Percentiles rank a stretch among this genome's conserved stretches.
These are phyloP conservation scores for Apamea monoglypha DNA, from an alignment of 2,888 invertebrate species.

Conservation along the genomic window DNA sequence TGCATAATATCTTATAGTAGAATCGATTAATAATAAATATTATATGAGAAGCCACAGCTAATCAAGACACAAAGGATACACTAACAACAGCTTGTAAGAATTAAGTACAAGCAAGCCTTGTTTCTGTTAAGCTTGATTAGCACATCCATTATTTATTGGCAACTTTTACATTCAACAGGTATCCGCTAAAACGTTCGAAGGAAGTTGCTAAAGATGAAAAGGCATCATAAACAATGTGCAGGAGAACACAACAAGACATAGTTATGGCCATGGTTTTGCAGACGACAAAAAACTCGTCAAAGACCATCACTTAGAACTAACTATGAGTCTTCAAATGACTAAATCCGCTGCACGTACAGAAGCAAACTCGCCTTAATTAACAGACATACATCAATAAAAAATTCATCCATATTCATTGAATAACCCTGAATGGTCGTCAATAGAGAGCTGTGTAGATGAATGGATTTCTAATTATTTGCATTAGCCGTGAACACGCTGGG, in stretches of 20 bases:
- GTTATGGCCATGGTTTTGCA: slow-evolving; percentile 5
- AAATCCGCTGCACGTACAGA: slow-evolving; percentile 44
- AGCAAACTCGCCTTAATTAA: slow-evolving; percentile 49
- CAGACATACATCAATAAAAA: slow-evolving; percentile 57
- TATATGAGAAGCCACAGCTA: slow-evolving; percentile 30
- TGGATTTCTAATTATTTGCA: slow-evolving; percentile 70
- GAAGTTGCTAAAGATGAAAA: slow-evolving; percentile 26
- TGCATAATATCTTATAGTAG: slow-evolving; percentile 46
- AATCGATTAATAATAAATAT: slow-evolving; percentile 44
- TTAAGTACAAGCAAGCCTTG: slow-evolving; percentile 22
- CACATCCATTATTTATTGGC: slow-evolving; percentile 42
- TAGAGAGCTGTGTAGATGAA: slow-evolving; percentile 63
- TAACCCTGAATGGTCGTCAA: slow-evolving; percentile 60
- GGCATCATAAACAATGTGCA: slow-evolving; percentile 16
- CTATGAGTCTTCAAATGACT: slow-evolving; percentile 34
- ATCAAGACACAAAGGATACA: slow-evolving; percentile 55
- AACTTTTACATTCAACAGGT: slow-evolving; percentile 60
- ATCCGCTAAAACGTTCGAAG: slow-evolving; percentile 40
- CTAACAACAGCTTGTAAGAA: slow-evolving; percentile 32
- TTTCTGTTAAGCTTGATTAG: slow-evolving; percentile 34
- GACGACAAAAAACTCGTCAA: slow-evolving; percentile 39
- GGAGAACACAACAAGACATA: slow-evolving; percentile 24
- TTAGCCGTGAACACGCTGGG: slow-evolving; percentile 61
- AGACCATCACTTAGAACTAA: slow-evolving; percentile 25
- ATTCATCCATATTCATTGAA: slow-evolving; percentile 65